phyloP scores from a whole-genome alignment of 2,888 invertebrate genomes.

The Coecobrya sp. region DNA sequence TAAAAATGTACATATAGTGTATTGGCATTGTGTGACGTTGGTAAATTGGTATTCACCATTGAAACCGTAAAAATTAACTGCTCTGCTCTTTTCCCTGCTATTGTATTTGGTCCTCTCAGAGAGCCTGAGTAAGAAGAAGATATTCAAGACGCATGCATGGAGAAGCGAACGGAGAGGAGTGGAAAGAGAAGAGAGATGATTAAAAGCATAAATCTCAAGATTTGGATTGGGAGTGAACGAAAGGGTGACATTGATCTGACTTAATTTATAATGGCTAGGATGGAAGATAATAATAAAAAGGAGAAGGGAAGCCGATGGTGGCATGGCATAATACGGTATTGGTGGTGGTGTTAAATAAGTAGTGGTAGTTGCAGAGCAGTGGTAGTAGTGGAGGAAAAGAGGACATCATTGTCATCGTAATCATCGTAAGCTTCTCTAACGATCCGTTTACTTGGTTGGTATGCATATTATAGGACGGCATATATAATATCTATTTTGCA shows the following conservation, averaged over 20 bases:
- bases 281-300: conserved; percentile 44
- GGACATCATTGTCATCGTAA: conserved; percentile 34
- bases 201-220: conserved; percentile 81
- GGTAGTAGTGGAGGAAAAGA: conserved; percentile 8
- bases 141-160: conserved; percentile 17
- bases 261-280: conserved; percentile 78
- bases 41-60: background rate
- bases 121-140: background rate
- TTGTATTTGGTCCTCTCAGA: conserved; percentile 13
- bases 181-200: conserved; percentile 61
- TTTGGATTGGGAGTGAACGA: conserved; percentile 81
- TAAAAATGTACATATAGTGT: background rate
- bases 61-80: background rate
- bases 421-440: conserved; percentile 24
- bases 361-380: background rate
- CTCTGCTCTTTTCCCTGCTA: background rate
- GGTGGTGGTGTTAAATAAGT: conserved; percentile 45
- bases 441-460: conserved; percentile 28
- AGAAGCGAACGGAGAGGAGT: conserved; percentile 12
- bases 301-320: conserved; percentile 52
- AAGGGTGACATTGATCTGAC: conserved; percentile 82
- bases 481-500: background rate
- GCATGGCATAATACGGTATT: conserved; percentile 37
- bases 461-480: conserved; percentile 5
- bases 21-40: conserved; percentile 1